Evolutionary conservation across 2,888 invertebrate species (phyloP).

Genomic region (Uropetala carovei): DNA sequence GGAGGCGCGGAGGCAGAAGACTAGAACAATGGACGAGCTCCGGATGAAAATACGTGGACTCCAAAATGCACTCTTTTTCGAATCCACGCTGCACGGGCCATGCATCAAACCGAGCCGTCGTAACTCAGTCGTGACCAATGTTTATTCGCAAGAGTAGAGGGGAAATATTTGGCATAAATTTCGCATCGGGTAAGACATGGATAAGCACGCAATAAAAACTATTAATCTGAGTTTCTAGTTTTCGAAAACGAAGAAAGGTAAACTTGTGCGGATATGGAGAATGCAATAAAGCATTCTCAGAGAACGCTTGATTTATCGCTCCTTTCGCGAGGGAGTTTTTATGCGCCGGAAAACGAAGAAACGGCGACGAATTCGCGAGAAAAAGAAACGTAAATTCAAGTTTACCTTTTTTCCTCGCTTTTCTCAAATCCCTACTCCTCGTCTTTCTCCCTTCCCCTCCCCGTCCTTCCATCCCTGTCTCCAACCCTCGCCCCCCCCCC

Average conservation of each 20-base stretch:
- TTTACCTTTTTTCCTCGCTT: conserved; percentile 43
- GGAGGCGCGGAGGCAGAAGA: conserved; percentile 16
- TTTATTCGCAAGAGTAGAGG: background rate
- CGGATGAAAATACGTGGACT: conserved; percentile 59
- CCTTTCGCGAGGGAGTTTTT: conserved; percentile 49
- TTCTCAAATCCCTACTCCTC: background rate
- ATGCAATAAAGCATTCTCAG: conserved; percentile 54
- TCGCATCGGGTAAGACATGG: conserved; percentile 26
- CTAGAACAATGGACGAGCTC: conserved; percentile 48
- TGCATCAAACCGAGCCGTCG: conserved; percentile 44
- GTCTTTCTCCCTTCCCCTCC: background rate
- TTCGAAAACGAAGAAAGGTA: conserved; percentile 59
- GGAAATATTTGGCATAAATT: conserved; percentile 43
- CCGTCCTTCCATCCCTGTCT: background rate
- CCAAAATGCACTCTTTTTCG: conserved; percentile 60
- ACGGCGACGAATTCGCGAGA: conserved; percentile 57
- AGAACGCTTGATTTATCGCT: conserved; percentile 55
- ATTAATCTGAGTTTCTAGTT: conserved; percentile 57
- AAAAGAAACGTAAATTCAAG: conserved; percentile 54
- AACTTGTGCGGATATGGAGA: conserved; percentile 57
- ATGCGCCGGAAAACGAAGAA: conserved; percentile 31
- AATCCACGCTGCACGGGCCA: conserved; percentile 55
- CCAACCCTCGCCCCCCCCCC: background rate
- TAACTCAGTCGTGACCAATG: conserved; percentile 41
- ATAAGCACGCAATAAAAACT: conserved; percentile 37